Evolutionary conservation across 1,140 invertebrate species (phyloP).

Genomic region (Battus philenor): DNA sequence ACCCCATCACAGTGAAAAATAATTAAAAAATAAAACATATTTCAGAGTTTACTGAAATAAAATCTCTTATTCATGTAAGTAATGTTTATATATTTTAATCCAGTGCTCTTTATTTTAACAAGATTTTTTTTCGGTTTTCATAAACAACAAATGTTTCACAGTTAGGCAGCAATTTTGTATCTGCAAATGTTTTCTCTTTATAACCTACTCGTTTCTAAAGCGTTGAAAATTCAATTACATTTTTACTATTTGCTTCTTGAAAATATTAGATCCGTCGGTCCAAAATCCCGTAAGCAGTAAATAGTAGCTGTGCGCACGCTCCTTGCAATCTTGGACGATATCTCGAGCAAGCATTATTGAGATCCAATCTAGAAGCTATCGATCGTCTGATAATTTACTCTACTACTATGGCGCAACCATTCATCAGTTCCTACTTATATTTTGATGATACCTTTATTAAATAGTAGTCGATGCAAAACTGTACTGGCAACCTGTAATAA

Average conservation of each 20-base stretch:
- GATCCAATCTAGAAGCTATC: constrained; percentile 69
- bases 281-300: constrained; percentile 45
- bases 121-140: too few relatives aligned
- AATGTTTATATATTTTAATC: too few relatives aligned
- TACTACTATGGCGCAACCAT: constrained; percentile 54
- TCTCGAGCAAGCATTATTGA: constrained; percentile 65
- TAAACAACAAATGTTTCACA: too few relatives aligned
- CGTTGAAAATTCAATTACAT: constrained; percentile 2
- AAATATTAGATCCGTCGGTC: background rate
- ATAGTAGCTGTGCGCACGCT: constrained; percentile 48
- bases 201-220: too few relatives aligned
- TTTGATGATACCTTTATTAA: constrained; percentile 65
- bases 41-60: too few relatives aligned
- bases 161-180: too few relatives aligned
- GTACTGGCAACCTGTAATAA: too few relatives aligned
- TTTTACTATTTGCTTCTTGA: background rate
- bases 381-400: constrained; percentile 61
- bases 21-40: too few relatives aligned
- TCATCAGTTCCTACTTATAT: constrained; percentile 54
- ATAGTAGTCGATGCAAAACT: constrained; percentile 45
- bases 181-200: too few relatives aligned
- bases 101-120: too few relatives aligned
- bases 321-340: constrained; percentile 48
- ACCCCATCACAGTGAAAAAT: too few relatives aligned
- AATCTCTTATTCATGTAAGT: too few relatives aligned